Evolutionary conservation across 2,113 vertebrate genomes (phyloP).

Genomic region (Sapayoa aenigma): DNA sequence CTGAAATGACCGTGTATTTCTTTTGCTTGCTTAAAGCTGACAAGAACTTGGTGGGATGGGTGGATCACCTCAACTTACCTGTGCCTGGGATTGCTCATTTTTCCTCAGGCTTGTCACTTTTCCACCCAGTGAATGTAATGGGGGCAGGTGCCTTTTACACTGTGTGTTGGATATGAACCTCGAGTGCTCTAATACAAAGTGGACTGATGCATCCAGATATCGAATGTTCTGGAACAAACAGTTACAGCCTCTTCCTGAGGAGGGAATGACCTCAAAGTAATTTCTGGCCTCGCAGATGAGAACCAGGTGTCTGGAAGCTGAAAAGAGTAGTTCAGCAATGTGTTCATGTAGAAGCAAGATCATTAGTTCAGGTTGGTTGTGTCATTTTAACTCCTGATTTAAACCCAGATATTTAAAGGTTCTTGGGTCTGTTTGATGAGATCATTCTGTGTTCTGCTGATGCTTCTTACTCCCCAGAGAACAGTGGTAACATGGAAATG

Average conservation of each 20-base stretch:
- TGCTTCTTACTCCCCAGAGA: background rate
- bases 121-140: background rate
- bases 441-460: background rate
- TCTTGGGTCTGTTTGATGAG: background rate
- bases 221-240: background rate
- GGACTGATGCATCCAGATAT: background rate
- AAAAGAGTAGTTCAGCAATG: background rate
- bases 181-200: background rate
- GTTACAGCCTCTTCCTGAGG: background rate
- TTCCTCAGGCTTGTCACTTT: background rate
- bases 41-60: background rate
- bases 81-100: background rate
- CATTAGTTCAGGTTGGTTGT: background rate
- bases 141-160: background rate
- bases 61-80: background rate
- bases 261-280: background rate
- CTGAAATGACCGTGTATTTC: background rate
- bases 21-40: background rate
- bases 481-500: background rate
- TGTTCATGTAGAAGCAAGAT: slow-evolving; percentile 22
- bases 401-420: background rate
- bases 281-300: background rate
- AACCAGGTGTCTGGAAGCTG: background rate
- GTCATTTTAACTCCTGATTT: background rate
- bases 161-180: background rate